A percentile compares a stretch with the other conserved stretches of the same genome.
phyloP scores from a whole-genome alignment of 2,888 invertebrate genomes.

The Magallana nippona region DNA sequence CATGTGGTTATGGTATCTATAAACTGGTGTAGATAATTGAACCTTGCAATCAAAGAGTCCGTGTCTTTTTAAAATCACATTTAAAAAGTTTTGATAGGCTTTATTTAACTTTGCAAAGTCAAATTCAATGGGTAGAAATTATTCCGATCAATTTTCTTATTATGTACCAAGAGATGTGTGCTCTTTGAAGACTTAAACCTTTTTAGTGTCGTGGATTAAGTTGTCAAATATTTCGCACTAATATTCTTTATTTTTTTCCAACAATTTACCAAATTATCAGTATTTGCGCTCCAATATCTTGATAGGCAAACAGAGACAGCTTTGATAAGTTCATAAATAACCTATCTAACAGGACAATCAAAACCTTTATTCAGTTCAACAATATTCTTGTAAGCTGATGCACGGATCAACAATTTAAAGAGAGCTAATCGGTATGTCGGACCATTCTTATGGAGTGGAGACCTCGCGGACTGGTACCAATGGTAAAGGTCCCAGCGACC shows the following conservation, averaged over 20 bases:
- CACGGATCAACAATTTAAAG: conserved; percentile 15
- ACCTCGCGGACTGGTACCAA: conserved; percentile 13
- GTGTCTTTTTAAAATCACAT: neutral
- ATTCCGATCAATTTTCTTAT: neutral
- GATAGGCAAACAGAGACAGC: neutral
- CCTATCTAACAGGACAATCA: conserved; percentile 10
- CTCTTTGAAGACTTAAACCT: neutral
- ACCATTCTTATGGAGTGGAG: neutral
- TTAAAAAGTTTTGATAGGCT: neutral
- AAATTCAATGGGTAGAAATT: neutral
- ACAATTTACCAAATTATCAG: conserved; percentile 19
- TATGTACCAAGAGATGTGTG: neutral
- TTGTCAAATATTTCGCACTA: conserved; percentile 20
- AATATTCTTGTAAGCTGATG: conserved; percentile 5
- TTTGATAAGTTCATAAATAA: conserved; percentile 22
- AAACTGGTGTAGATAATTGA: no score
- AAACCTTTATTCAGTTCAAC: conserved; percentile 12
- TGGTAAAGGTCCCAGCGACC: neutral
- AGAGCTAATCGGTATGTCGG: neutral
- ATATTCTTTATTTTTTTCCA: conserved; percentile 15
- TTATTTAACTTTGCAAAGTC: neutral
- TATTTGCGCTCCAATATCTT: neutral
- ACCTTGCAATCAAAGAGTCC: no score
- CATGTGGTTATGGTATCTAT: no score
- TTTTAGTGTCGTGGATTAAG: conserved; percentile 10